Evolutionary conservation across 2,888 invertebrate genomes (phyloP).

Genomic region (Scaptomyza flava): DNA sequence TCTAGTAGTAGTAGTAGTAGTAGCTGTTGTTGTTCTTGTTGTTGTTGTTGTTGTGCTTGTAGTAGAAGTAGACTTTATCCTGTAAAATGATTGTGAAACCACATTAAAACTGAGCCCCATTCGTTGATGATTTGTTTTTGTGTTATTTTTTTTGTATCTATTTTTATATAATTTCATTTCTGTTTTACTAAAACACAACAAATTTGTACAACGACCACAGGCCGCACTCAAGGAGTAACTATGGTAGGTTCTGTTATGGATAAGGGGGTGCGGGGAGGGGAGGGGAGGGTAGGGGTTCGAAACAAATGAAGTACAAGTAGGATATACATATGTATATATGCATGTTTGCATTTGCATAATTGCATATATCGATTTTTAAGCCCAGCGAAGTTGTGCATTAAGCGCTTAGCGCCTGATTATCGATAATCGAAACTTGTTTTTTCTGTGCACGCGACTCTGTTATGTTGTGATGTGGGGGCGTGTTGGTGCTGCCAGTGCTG

Average conservation of each 20-base stretch:
- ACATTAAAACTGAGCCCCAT: conserved; percentile 81
- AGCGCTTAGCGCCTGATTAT: conserved; percentile 32
- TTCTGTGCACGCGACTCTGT: conserved; percentile 31
- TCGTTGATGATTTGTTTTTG: conserved; percentile 37
- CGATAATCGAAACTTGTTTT: conserved; percentile 39
- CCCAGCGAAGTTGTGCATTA: conserved; percentile 4
- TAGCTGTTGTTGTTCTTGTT: conserved; percentile 53
- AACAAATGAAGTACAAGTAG: conserved; percentile 24
- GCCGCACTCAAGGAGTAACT: conserved; percentile 23
- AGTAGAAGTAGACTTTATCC: conserved; percentile 84
- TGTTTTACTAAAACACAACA: conserved; percentile 57
- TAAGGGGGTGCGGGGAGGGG: background rate
- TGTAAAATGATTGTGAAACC: conserved; percentile 84
- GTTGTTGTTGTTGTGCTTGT: conserved; percentile 80
- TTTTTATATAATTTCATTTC: conserved; percentile 10
- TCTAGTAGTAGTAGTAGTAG: conserved; percentile 76
- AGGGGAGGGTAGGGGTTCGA: background rate
- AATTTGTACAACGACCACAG: conserved; percentile 34
- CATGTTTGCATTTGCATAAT: conserved; percentile 3
- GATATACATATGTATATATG: conserved; percentile 6
- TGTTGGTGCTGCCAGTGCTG: background rate
- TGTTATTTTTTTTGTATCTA: conserved; percentile 33
- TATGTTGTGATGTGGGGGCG: background rate
- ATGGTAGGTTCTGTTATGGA: conserved; percentile 8
- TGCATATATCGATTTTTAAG: background rate